Percentiles rank a stretch among this genome's conserved stretches.
phyloP scores from a whole-genome alignment of 2,888 invertebrate species.

The Pecten maximus region DNA sequence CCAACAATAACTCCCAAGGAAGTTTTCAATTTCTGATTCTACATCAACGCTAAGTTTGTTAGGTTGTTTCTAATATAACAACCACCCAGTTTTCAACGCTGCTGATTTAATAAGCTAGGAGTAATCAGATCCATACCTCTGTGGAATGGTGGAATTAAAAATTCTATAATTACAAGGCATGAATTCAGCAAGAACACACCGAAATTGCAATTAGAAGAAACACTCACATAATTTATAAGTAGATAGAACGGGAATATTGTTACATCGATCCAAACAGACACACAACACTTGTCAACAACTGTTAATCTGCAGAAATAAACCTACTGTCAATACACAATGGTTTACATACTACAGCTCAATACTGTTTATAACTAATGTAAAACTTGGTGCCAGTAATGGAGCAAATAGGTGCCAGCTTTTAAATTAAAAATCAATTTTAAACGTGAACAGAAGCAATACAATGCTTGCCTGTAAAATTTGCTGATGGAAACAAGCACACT shows the following conservation, averaged over 20 bases:
- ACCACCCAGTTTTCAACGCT: background rate
- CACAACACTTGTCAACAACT: background rate
- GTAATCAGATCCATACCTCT: constrained; percentile 1
- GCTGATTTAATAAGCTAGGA: background rate
- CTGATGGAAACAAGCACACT: background rate
- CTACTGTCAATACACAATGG: no score
- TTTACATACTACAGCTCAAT: no score
- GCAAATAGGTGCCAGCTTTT: no score
- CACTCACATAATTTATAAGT: background rate
- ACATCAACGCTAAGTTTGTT: background rate
- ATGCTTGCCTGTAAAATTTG: background rate
- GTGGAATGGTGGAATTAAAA: background rate
- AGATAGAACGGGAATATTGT: background rate
- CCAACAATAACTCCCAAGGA: background rate
- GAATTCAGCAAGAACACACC: background rate
- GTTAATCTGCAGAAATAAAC: no score
- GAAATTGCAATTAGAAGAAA: background rate
- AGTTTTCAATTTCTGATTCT: background rate
- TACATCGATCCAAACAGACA: background rate
- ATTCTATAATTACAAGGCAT: background rate
- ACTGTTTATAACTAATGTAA: no score
- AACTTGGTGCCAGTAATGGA: no score
- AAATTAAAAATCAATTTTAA: background rate
- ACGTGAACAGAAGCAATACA: background rate
- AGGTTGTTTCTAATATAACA: background rate